Base-by-base conservation (phyloP, 2,888 invertebrate species). In the Heliconius ismenius region DNA sequence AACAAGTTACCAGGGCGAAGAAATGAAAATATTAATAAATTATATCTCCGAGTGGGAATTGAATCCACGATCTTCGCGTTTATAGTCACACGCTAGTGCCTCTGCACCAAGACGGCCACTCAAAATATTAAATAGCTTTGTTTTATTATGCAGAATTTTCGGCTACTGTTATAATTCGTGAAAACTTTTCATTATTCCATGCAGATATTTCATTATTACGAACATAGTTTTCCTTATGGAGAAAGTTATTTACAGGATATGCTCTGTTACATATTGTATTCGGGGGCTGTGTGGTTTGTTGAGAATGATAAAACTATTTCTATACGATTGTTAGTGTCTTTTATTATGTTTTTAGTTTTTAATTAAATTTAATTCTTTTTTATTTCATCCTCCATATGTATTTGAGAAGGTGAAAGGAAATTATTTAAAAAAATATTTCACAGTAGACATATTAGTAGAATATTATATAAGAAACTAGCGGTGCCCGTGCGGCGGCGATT, bases 141-240 rank as follows among this genome's bases (percentile, higher is more conserved):
- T 62, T 60, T 39, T 43, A 49, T 32, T 43, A 4, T 63, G 18
- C 15, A 49, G 13, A 1, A 26, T 32, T 70, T 69, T 73, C 63
- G 21, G 11, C 62, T 43, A 2, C 21, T 21, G 24, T 6, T 39
- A 18, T 24, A 60, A 60, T 62, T 62, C 39, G 4, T 15, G 24
- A 70, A 70, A 54, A 70, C 69, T 54, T 70, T 36, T 70, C n/a
- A 32, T 32, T 58, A 58, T 32, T 70, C 9, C 15, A 36, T 70
- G 54, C 32, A 58, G 15, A 58, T 58, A 58, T 49, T 15, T 58
- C 32, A 70, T 36, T 58, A 58, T 58, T 70, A 58, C n/a, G 15
- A 21, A 28, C 15, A 58, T 70, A 58, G 58, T 70, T 58, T 70
- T 67, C 67, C 39, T 67, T 43, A 24, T 26, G 15, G 24, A 43